Evolutionary conservation across 2,797 vertebrate species (phyloP).

Genomic region (Myripristis jacobus): DNA sequence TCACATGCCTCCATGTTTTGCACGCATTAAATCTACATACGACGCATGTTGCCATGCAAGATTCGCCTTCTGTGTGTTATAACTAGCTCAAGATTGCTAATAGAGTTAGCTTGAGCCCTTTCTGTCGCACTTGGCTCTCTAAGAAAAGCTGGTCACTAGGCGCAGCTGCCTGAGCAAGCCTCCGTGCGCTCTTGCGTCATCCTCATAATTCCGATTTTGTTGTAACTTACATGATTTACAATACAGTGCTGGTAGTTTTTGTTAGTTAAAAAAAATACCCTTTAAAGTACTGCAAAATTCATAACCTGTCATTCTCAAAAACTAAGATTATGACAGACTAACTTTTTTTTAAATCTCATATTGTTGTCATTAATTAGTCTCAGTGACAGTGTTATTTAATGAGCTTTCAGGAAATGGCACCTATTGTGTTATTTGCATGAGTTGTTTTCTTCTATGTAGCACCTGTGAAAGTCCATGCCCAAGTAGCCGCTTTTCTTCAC

Average conservation of each 20-base stretch:
- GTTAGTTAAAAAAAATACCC: neutral
- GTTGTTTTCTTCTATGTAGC: slow-evolving; percentile 41
- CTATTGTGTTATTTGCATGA: neutral
- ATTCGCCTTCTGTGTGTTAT: neutral
- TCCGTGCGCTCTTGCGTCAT: neutral
- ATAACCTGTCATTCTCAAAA: no score
- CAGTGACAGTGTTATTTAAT: neutral
- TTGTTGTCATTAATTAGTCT: neutral
- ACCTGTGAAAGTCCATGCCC: slow-evolving; percentile 66
- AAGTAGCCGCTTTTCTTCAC: slow-evolving; percentile 74
- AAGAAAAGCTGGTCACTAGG: neutral
- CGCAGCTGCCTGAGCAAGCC: neutral
- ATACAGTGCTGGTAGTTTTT: neutral
- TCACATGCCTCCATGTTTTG: slow-evolving; percentile 6
- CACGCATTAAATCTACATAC: neutral
- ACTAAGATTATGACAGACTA: no score
- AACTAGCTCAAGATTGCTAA: neutral
- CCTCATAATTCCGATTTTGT: neutral
- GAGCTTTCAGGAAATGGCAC: neutral
- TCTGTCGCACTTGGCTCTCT: neutral
- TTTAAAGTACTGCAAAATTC: no score
- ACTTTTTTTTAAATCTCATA: no score
- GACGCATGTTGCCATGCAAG: neutral
- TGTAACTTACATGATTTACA: no score
- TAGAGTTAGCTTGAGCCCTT: slow-evolving; percentile 16